Conservation (phyloP, 2,113 vertebrate genomes). For the Caranx ignobilis region DNA sequence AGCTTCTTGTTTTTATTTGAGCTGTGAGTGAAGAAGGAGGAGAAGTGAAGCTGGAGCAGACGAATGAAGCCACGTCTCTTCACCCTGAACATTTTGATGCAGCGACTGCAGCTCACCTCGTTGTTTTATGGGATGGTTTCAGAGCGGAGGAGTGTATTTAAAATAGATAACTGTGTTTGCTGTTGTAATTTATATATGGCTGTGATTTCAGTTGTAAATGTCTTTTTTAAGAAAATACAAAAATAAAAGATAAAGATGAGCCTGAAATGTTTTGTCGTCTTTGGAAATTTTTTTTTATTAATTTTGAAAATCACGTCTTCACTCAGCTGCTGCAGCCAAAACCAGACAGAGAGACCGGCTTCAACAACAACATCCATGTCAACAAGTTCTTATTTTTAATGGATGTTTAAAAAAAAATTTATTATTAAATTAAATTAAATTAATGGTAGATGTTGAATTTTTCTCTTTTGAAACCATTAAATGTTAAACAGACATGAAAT, state of each 20-base stretch:
- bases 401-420: too few species aligned
- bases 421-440: too few species aligned
- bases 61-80: not conserved
- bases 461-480: too few species aligned
- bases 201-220: conserved; percentile 81
- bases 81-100: conserved; percentile 3
- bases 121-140: conserved; percentile 33
- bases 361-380: too few species aligned
- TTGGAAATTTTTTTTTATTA: not conserved
- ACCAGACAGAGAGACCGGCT: too few species aligned
- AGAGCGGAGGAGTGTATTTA: conserved; percentile 73
- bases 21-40: not conserved
- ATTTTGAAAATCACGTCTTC: too few species aligned
- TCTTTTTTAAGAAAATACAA: conserved; percentile 70
- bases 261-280: not conserved
- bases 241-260: conserved; percentile 58
- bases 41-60: not conserved
- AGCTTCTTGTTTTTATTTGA: not conserved
- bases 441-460: too few species aligned
- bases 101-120: conserved; percentile 13
- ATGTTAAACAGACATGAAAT: too few species aligned
- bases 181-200: conserved; percentile 85
- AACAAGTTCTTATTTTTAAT: too few species aligned
- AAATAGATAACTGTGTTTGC: conserved; percentile 77
- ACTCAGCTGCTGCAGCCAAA: too few species aligned